Base-by-base conservation (phyloP, 2,888 invertebrate genomes). In the Brachycybe producta region DNA sequence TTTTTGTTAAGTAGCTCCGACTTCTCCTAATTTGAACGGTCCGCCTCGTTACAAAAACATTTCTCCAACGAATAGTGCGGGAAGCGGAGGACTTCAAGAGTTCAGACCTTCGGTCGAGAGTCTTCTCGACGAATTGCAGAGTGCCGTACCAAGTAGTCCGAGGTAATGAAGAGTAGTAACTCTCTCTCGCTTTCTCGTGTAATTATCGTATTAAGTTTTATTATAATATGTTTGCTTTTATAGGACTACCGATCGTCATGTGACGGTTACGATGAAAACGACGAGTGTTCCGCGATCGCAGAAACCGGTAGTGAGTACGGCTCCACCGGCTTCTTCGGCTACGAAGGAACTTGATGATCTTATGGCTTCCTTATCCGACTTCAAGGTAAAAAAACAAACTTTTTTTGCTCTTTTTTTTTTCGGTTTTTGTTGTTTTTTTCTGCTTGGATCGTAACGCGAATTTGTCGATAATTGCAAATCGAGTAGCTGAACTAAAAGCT, bases 311-410 rank as follows among this genome's bases (percentile, higher is more conserved):
- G 32, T 11, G 1, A 43, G 43, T 17, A 8, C 65, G 17, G 60
- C 72, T 15, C 46, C 54, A 19, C 28, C 58, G 51, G 84, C 90
- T 21, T 91, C 91, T 47, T 83, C 84, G 53, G 94, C 94, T 30
- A 94, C 94, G 21, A 82, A 82, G 67, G 94, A 95, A 67, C 74
- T 95, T 54, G 94, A 95, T 64, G 92, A 94, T 64, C 75, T 95
- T 54, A 94, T 95, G 94, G 88, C 87, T 2, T 88, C 91, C 5
- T 73, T 95, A 11, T 91, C 91, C 1, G 91, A 91, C 66, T 88
- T 92, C 65, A 92, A 92, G 84, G 94, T 86, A 70, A 67, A 70
- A 57, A 38, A 38, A 21, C 24, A n/a, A 24, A n/a, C 23, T 3
- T 34, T 45, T 15, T 17, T 30, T 30, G n/a, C n/a, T n/a, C n/a